Percentiles rank a stretch among this genome's conserved stretches.
Conservation (phyloP, 2,113 vertebrate species). For the Sphaerodactylus townsendi region DNA sequence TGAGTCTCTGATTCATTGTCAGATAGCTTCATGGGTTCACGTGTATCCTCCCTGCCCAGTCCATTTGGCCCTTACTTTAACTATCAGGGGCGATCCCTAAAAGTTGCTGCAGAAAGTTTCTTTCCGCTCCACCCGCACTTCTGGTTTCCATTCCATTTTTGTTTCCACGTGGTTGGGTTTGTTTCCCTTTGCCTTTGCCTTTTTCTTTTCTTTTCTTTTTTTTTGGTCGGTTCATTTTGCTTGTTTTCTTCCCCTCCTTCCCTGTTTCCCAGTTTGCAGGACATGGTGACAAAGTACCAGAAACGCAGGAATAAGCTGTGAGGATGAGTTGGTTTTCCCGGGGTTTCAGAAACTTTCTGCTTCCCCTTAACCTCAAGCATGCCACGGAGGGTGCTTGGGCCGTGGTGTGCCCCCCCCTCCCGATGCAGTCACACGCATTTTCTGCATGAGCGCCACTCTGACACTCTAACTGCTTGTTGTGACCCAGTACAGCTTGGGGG, state of each 20-base stretch:
- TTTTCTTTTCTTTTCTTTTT: too few relatives aligned
- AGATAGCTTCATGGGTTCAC: background rate
- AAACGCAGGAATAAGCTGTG: conserved; percentile 97
- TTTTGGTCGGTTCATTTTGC: conserved; percentile 1
- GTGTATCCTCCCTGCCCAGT: background rate
- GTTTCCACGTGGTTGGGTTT: conserved; percentile 13
- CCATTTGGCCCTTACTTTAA: background rate
- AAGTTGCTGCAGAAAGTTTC: background rate
- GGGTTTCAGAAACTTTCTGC: conserved; percentile 54
- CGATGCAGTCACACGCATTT: background rate
- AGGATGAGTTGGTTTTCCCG: conserved; percentile 73
- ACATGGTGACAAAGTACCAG: conserved; percentile 99
- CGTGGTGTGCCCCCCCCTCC: conserved; percentile 8
- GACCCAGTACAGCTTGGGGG: background rate
- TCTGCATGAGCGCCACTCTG: background rate
- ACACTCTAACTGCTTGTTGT: conserved; percentile 43
- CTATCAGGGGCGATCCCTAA: background rate
- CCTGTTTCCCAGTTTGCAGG: conserved; percentile 88
- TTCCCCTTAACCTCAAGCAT: conserved; percentile 56
- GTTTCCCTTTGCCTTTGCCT: too few relatives aligned
- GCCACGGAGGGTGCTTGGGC: conserved; percentile 18
- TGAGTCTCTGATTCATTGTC: too few relatives aligned
- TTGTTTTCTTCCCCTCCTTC: background rate
- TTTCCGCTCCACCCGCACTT: background rate
- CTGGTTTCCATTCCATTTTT: background rate